These are phyloP conservation scores for Python bivittatus DNA, from an alignment of 2,113 vertebrate species.

Conservation along the genomic window DNA sequence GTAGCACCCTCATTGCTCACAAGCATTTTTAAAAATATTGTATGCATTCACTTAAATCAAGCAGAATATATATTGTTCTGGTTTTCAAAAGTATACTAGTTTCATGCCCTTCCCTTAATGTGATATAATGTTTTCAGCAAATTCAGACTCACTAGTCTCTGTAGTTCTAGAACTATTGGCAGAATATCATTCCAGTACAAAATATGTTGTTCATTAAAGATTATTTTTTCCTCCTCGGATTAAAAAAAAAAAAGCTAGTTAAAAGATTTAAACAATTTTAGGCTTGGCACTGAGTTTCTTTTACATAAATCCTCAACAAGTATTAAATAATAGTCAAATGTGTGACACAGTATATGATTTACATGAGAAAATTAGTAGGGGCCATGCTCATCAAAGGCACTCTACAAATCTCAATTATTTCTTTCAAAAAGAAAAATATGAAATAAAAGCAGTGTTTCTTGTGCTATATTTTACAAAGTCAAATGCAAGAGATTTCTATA, in stretches of 20 bases:
- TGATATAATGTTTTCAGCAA: constrained; percentile 51
- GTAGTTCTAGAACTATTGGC: constrained; percentile 32
- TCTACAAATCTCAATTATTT: constrained; percentile 60
- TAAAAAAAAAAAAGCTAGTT: constrained; percentile 61
- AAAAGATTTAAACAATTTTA: constrained; percentile 70
- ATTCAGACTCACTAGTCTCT: constrained; percentile 41
- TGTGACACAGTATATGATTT: constrained; percentile 65
- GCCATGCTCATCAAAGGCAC: constrained; percentile 65
- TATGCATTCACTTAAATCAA: constrained; percentile 1
- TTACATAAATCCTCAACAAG: constrained; percentile 72
- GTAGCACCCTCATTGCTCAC: background rate
- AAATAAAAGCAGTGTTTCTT: constrained; percentile 60
- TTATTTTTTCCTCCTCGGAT: constrained; percentile 41
- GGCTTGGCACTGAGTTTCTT: constrained; percentile 68
- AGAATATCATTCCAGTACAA: constrained; percentile 46
- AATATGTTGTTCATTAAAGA: constrained; percentile 41
- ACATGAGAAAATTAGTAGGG: constrained; percentile 67
- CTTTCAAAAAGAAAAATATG: constrained; percentile 52
- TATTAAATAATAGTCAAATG: constrained; percentile 60
- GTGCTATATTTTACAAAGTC: constrained; percentile 25
- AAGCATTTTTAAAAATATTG: constrained; percentile 27
- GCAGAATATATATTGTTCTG: constrained; percentile 29
- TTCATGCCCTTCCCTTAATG: constrained; percentile 32
- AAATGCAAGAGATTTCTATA: background rate
- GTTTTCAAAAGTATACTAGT: constrained; percentile 35